phyloP scores from a whole-genome alignment of 92 coral and sea anemone species.

The Meandrina meandrites region DNA sequence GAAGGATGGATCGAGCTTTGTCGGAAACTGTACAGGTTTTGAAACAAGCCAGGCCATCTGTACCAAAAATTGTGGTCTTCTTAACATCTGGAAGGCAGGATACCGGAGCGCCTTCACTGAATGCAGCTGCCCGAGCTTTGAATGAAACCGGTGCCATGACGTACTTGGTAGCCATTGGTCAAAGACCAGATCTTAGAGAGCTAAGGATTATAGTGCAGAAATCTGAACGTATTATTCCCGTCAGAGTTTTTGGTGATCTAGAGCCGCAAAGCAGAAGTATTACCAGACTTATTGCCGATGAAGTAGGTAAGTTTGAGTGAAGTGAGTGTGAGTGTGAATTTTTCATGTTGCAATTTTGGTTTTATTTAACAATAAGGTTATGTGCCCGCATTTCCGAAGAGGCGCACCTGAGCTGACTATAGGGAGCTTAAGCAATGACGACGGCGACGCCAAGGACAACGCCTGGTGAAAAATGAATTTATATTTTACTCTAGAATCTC shows the following conservation, averaged over 20 bases:
- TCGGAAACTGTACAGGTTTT: background rate
- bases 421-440: no score
- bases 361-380: no score
- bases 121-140: background rate
- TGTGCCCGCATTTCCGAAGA: no score
- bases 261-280: background rate
- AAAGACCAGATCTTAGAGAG: background rate
- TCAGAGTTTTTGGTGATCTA: background rate
- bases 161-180: background rate
- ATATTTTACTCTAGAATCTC: no score
- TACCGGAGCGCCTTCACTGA: background rate
- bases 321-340: background rate
- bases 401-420: no score
- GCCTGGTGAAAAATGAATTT: no score
- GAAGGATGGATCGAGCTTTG: background rate
- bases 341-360: no score
- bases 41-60: background rate
- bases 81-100: background rate
- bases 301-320: background rate
- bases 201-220: background rate
- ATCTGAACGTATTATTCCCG: background rate
- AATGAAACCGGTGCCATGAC: background rate
- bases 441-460: no score
- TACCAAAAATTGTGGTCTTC: background rate
- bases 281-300: background rate